Base-by-base conservation (phyloP, 2,113 vertebrate genomes). In the Epinephelus cyanopodus region DNA sequence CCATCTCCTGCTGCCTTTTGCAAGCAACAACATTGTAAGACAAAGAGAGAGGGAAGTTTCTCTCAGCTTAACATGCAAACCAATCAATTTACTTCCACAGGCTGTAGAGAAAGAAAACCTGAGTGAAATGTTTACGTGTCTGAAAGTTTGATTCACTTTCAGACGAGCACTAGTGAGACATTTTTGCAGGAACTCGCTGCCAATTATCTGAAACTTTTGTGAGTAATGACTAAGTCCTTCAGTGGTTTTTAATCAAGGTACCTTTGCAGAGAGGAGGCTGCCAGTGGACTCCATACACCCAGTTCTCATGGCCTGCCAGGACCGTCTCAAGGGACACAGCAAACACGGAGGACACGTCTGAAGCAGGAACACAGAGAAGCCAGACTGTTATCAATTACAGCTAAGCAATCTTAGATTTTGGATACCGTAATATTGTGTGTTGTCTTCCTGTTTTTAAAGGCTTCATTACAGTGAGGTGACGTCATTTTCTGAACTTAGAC, bases 281-380 rank as follows among this genome's bases (percentile, higher is more conserved):
- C 98, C 98, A 99, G 90, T 99, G 97, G 87, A 98, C 91, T 27
- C 97, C 97, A 81, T 97, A 98, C 14, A 99, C 97, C 96, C 97
- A 97, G 92, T 97, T 99, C 92, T 99, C 98, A 71, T 99, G 98
- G 67, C 98, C 98, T 78, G 98, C 96, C 89, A 99, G 91, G 4
- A 99, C 97, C 0, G 98, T 98, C 91, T 99, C 98, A 90, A 99
- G 93, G 67, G 94, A 95, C 90, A 98, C 84, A 0, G 97, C 97
- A 65, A 95, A 99, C 14, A 85, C 92, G 23, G 73, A 85, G 68
- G 90, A 87, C 62, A 61, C 27, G 66, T 79, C 96, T 97, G 76
- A 1, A 72, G 85, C 50, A 94, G 61, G 83, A 83, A 93, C 58
- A 90, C 64, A 87, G 75, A 87, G 75, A 39, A 7, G 23, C 3